These are phyloP conservation scores for Plutella xylostella DNA, from an alignment of 2,888 invertebrate genomes.

Conservation along the genomic window DNA sequence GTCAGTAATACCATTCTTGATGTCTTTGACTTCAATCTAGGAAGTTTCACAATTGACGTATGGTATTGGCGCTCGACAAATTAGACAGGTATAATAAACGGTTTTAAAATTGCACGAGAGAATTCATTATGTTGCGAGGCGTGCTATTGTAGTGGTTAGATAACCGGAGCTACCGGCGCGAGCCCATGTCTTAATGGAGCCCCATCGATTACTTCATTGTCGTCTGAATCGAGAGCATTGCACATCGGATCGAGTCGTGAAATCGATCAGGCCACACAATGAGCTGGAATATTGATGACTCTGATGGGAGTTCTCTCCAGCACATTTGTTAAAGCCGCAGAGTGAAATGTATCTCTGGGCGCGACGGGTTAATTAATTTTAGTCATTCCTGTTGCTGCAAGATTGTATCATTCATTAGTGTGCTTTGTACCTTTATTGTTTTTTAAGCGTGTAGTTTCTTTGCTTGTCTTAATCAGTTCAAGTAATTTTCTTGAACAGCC, in stretches of 20 bases:
- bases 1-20: not conserved
- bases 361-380: no score
- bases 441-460: no score
- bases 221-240: conserved; percentile 22
- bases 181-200: conserved; percentile 32
- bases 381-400: no score
- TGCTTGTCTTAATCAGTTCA: no score
- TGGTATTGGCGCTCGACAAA: conserved; percentile 18
- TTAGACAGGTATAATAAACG: conserved; percentile 23
- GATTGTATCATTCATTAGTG: no score
- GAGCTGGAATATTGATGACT: conserved; percentile 12
- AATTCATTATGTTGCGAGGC: conserved; percentile 38
- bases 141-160: conserved; percentile 27
- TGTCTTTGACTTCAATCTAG: not conserved
- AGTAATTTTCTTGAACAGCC: no score
- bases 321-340: not conserved
- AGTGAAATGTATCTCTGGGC: no score
- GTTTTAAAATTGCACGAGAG: conserved; percentile 8
- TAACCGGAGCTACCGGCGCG: conserved; percentile 24
- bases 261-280: conserved; percentile 41
- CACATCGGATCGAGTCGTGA: conserved; percentile 27
- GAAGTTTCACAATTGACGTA: not conserved
- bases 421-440: no score
- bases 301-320: not conserved
- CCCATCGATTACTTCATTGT: conserved; percentile 12